Base-by-base conservation (phyloP, 2,797 vertebrate genomes). In the Mergus octosetaceus region DNA sequence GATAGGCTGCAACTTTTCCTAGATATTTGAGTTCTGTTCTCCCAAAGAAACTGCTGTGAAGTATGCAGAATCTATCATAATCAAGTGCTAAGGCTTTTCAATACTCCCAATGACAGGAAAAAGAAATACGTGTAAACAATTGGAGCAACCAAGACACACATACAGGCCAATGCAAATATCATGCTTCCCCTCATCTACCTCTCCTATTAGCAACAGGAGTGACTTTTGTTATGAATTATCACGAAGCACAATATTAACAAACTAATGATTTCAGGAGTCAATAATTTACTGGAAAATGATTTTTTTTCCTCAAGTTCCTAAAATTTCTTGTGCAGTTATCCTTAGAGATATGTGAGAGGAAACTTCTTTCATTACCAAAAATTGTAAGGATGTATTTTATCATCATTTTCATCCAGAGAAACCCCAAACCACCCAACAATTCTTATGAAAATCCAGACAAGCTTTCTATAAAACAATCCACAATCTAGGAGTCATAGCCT, bases 1-100 rank as follows among this genome's bases (percentile, higher is more conserved):
- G 79, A 92, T 41, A 91, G 39, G 39, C 58, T 92, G 87, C 85
- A 86, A 57, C 49, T 36, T 64, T 91, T 88, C 87, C 91, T 86
- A 91, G 79, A 61, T 68, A 82, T 76, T 56, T 0, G 0, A 85
- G 36, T 38, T 85, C 60, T 90, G 66, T 82, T 96, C 93, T 96
- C 77, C 71, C 74, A 76, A 80, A 91, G 71, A 80, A 71, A 74
- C 28, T 16, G 14, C 58, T 75, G n/a, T 45, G 62, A 84, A 66
- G 21, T 32, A 27, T 53, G 73, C 34, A 85, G 64, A 76, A 93
- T 84, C 80, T 85, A 82, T 41, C 68, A 76, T 9, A 95, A 93
- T 96, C 76, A 79, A 84, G 73, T 12, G 53, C 43, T 91, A 66
- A 82, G 56, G 53, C 20, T 91, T 93, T 86, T 93, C 83, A 74